These are phyloP conservation scores for Poecilia velifera DNA, from an alignment of 2,797 vertebrate genomes.

Conservation along the genomic window DNA sequence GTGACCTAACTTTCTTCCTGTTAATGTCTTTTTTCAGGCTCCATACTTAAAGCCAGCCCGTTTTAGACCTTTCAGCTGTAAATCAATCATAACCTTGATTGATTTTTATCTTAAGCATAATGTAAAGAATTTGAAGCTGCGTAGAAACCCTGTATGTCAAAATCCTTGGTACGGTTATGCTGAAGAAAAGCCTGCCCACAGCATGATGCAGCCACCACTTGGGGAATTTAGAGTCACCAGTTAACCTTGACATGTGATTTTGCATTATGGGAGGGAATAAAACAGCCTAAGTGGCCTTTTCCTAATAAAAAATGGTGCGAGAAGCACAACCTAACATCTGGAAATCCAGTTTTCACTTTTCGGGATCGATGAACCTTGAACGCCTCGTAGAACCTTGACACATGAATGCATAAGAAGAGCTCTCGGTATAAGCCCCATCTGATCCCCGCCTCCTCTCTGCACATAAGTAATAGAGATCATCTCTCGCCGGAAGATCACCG, in stretches of 20 bases:
- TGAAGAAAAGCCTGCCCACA: too few relatives aligned
- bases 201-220: not conserved
- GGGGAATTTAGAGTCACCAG: not conserved
- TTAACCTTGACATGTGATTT: not conserved
- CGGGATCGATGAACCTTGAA: slow-evolving; percentile 21
- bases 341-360: slow-evolving; percentile 19
- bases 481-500: slow-evolving; percentile 74
- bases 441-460: slow-evolving; percentile 17
- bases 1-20: not conserved
- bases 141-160: slow-evolving; percentile 3
- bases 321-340: not conserved
- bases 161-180: slow-evolving; percentile 2
- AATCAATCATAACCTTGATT: not conserved
- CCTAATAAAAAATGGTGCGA: not conserved
- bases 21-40: not conserved
- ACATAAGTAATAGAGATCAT: slow-evolving; percentile 78
- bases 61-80: not conserved
- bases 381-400: slow-evolving; percentile 18
- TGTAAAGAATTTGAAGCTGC: not conserved
- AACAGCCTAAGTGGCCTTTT: not conserved
- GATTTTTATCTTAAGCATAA: not conserved
- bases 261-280: not conserved
- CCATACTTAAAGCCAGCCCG: not conserved
- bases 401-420: slow-evolving; percentile 22
- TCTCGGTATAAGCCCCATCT: slow-evolving; percentile 32